Base-by-base conservation (phyloP, 1,140 invertebrate species). In the Diachasmimorpha longicaudata region DNA sequence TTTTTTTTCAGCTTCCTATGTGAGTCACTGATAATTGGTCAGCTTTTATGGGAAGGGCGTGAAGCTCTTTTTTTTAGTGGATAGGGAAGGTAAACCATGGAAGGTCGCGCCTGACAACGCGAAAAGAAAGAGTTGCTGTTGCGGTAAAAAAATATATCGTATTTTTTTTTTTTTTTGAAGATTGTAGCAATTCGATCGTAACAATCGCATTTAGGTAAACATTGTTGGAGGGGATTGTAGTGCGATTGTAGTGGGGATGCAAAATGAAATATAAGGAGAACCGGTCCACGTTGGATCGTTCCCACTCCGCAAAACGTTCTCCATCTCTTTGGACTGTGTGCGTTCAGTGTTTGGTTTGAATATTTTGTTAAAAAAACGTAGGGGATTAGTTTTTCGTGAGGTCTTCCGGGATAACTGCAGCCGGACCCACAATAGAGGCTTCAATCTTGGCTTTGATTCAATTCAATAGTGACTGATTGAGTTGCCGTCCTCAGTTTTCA, bases 241-340 rank as follows among this genome's bases (percentile, higher is more conserved):
- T 6, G 14, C 0, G 14, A 9, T 39, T 19, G 36, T 68, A 39
- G 66, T 68, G 84, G 84, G 76, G 31, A 75, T 21, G 37, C 9
- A 58, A 48, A 55, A 73, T 23, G 44, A 72, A 75, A 79, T 85
- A 85, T 85, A 85, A 85, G 77, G 78, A 82, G 83, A 85, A 85
- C 84, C 84, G 84, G 84, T 85, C 83, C 82, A 84, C 78, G 81
- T 79, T 72, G 79, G 74, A 75, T 70, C 76, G 76, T 83, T 85
- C 79, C 79, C 82, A 82, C 82, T 85, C 77, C 21, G 71, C 72
- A 72, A 58, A 79, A 48, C 75, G 77, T 81, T 77, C 70, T 74
- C 77, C 74, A 78, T 81, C 79, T 81, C 78, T 78, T 79, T 72
- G 78, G 39, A 19, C 39, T 37, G 58, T 36, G 21, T 11, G 70